Evolutionary conservation across 2,888 invertebrate genomes (phyloP), one percentile per base, ranked within the genome.

Genomic region (Drosophila quasianomalipes): DNA sequence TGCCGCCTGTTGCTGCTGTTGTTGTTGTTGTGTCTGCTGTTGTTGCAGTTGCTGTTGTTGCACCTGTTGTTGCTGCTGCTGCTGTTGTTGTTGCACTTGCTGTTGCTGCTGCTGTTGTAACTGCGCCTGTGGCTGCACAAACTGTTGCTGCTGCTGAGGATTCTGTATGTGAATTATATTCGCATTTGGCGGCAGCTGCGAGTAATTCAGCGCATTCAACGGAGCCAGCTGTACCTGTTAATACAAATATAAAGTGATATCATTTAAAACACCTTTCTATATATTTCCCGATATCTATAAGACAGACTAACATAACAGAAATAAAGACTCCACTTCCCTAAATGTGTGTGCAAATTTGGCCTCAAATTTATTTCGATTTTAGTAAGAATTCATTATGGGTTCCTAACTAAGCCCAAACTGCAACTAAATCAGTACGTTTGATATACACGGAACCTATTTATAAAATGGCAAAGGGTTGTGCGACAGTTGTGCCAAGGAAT

Each of bases 151-250:
- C 53, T 89, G 84, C 66, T 79, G 88, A 1, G 91, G 90, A 75
- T 92, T 91, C 69, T 93, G 93, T 77, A 93, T 92, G 74, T 91
- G 93, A 58, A 93, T 93, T 22, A 93, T 93, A 60, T 93, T 93
- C 22, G 93, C 92, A 77, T 93, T 93, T 3, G 85, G 87, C 12
- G 92, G 93, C 76, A 93, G 70, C 83, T 92, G 93, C 72, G 92
- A 92, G 78, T 83, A 93, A 59, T 76, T 90, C 63, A 93, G 89
- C 49, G 94, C 91, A 52, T 94, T 94, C 19, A 96, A 93, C 4
- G 96, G 96, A 0, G 97, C 95, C 72, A 98, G 95, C 93, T 98
- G 98, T 44, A 98, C 97, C 92, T 98, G 97, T 54, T 12, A 19
- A 52, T 37, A 37, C 0, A 31, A 71, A 39, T n/a, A n/a, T 2